Conservation (phyloP, 2,888 invertebrate genomes). For the Tiliacea citrago region DNA sequence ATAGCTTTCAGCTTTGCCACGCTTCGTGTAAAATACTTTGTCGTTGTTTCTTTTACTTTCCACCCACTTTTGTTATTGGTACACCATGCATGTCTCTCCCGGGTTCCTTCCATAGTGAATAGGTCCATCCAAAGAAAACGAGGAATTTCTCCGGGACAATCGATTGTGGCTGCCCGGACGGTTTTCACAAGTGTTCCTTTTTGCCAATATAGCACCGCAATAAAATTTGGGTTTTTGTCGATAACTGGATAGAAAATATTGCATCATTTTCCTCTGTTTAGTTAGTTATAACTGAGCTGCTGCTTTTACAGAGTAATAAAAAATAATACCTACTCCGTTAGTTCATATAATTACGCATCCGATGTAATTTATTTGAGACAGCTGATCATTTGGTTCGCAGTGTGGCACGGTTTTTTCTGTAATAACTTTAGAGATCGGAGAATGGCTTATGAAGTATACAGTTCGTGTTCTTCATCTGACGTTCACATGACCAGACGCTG, state of each 20-base stretch:
- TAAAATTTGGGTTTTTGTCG: neutral
- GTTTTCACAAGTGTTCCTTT: neutral
- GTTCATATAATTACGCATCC: neutral
- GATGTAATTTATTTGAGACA: neutral
- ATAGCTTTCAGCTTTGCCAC: conserved; percentile 52
- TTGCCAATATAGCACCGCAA: neutral
- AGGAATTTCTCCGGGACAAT: neutral
- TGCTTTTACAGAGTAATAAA: conserved; percentile 1
- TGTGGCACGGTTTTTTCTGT: conserved; percentile 9
- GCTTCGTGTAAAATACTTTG: conserved; percentile 42
- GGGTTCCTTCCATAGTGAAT: neutral
- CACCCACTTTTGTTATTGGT: conserved; percentile 38
- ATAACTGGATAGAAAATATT: conserved; percentile 1
- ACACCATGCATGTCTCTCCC: conserved; percentile 7
- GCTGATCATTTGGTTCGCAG: conserved; percentile 1
- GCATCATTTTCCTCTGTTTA: neutral
- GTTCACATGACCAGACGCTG: neutral
- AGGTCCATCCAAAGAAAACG: neutral
- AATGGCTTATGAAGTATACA: conserved; percentile 9
- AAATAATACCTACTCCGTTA: neutral
- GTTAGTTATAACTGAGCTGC: neutral
- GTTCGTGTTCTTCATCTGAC: conserved; percentile 3
- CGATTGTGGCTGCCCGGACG: neutral
- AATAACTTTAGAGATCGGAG: neutral
- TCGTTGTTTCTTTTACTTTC: conserved; percentile 46